These are phyloP conservation scores for Amphipyra tragopoginis DNA, from an alignment of 2,888 invertebrate genomes.

Conservation along the genomic window DNA sequence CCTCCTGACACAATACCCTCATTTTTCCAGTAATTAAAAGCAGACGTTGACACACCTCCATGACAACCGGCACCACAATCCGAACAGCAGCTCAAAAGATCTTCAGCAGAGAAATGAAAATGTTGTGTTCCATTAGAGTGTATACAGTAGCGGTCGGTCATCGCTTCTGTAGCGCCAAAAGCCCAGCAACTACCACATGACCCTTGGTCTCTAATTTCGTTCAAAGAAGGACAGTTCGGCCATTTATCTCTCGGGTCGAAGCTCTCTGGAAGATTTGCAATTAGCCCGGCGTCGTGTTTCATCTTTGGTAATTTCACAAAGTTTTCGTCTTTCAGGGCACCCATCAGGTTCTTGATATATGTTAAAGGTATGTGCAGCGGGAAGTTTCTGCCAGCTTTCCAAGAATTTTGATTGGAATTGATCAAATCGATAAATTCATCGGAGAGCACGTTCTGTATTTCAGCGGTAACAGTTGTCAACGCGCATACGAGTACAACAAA, in stretches of 20 bases:
- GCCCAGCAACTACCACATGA: slow-evolving; percentile 98
- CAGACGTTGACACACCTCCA: not conserved
- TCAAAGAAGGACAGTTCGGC: slow-evolving; percentile 95
- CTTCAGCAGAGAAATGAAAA: slow-evolving; percentile 19
- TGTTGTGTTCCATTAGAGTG: slow-evolving; percentile 2
- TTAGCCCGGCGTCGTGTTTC: slow-evolving; percentile 72
- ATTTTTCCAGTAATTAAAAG: slow-evolving; percentile 8
- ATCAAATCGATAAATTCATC: slow-evolving; percentile 92
- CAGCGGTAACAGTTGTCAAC: slow-evolving; percentile 59
- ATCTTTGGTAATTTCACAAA: slow-evolving; percentile 83
- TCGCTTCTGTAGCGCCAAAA: slow-evolving; percentile 96
- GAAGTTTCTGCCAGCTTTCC: slow-evolving; percentile 95
- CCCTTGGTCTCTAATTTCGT: slow-evolving; percentile 95
- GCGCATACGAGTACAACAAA: slow-evolving; percentile 66
- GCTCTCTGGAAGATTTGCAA: slow-evolving; percentile 91
- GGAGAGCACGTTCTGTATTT: slow-evolving; percentile 90
- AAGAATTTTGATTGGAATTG: slow-evolving; percentile 92
- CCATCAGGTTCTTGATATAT: slow-evolving; percentile 92
- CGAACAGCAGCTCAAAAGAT: slow-evolving; percentile 8
- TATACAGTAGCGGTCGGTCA: slow-evolving; percentile 92
- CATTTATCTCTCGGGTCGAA: slow-evolving; percentile 95
- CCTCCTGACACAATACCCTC: slow-evolving; percentile 18
- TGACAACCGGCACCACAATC: slow-evolving; percentile 1
- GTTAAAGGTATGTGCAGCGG: slow-evolving; percentile 88
- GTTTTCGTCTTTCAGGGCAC: slow-evolving; percentile 91